These are phyloP conservation scores for Alauda arvensis DNA, from an alignment of 2,797 vertebrate genomes.

Conservation along the genomic window DNA sequence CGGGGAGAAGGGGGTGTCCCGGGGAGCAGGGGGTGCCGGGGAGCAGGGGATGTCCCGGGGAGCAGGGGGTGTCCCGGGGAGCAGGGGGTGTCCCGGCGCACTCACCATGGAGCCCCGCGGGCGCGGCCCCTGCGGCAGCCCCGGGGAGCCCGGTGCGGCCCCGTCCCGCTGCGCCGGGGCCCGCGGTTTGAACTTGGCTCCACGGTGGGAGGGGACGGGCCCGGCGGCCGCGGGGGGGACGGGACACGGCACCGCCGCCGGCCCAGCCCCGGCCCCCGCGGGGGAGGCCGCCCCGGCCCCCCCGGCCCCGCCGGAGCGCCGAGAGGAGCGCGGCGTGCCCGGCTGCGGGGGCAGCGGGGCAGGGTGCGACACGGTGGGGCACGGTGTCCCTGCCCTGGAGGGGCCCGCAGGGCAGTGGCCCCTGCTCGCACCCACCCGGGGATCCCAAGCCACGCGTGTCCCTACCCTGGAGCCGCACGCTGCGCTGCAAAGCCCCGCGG, in stretches of 20 bases:
- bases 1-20: not conserved
- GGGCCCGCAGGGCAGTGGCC: not conserved
- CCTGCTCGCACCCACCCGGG: not conserved
- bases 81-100: not conserved
- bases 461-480: not conserved
- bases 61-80: not conserved
- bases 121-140: not conserved
- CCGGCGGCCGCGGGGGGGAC: slow-evolving; percentile 3
- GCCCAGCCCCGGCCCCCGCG: slow-evolving; percentile 14
- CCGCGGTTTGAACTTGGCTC: slow-evolving; percentile 54
- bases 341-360: not conserved
- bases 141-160: not conserved
- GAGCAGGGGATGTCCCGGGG: not conserved
- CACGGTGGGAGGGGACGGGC: slow-evolving; percentile 43
- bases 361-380: not conserved
- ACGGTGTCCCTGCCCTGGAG: not conserved
- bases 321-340: not conserved
- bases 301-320: not conserved
- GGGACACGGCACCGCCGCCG: not conserved
- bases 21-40: not conserved
- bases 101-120: slow-evolving; percentile 54
- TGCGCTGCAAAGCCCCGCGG: not conserved
- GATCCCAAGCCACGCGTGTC: not conserved
- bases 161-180: slow-evolving; percentile 27
- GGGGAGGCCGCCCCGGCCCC: not conserved